Evolutionary conservation across 2,113 vertebrate genomes (phyloP), one percentile per base, ranked within the genome.

Genomic region (Zingel zingel): DNA sequence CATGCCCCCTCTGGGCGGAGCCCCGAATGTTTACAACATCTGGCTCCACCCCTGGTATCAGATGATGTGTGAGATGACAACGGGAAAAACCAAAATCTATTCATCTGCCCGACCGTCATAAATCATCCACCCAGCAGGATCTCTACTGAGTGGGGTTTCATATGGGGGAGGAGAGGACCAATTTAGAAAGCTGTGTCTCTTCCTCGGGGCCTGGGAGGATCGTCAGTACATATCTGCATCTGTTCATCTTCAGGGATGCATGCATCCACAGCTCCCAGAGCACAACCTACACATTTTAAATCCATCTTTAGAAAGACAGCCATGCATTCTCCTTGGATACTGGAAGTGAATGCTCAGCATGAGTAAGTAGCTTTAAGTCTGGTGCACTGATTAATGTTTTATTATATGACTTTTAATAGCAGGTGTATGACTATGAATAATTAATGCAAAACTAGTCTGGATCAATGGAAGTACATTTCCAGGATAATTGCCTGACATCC

Each of bases 181-280:
- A 81, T 90, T 92, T 92, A 88, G 88, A 89, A 85, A 83, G 67
- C 57, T 72, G 67, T 54, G 25, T 88, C 79, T 85, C 76, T 79
- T 79, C 68, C 75, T 84, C 50, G 1, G 69, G 79, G 64, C 79
- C 75, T 25, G 61, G 81, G 67, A 64, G 65, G 51, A 75, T 53
- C 80, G 77, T 91, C 87, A 67, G 82, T 87, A 87, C 56, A 78
- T 83, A 88, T 83, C 79, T 86, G 77, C 84, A 87, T 87, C 83
- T 66, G 57, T 67, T 66, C 72, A 69, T 80, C 76, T 68, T 84
- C 77, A 73, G 74, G 30, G 71, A 54, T 57, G 45, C 4, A 50
- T 47, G 30, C 64, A 72, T 18, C 43, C 67, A 67, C 72, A 77
- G 79, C 68, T 82, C 72, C 43, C 4, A 39, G 36, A 68, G 61